Evolutionary conservation across 2,888 invertebrate species (phyloP).

Genomic region (Atrina japonica): DNA sequence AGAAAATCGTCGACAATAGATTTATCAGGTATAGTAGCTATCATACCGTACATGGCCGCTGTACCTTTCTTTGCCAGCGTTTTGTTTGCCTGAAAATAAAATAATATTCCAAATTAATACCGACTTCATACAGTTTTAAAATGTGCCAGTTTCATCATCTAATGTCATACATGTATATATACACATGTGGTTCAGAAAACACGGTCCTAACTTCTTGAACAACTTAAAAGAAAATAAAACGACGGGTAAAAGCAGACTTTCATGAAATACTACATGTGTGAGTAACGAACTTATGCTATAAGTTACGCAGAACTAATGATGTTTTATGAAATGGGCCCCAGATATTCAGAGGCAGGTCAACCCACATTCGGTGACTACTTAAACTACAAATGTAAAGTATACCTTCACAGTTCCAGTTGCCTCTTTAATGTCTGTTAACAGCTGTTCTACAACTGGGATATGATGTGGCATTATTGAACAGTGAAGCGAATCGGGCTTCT

Average conservation of each 20-base stretch:
- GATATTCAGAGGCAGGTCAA: too few relatives aligned
- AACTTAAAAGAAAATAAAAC: too few relatives aligned
- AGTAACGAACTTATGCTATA: too few relatives aligned
- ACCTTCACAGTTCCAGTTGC: constrained; percentile 67
- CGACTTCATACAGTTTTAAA: not conserved
- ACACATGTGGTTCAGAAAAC: too few relatives aligned
- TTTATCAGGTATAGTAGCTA: constrained; percentile 77
- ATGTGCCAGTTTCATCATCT: not conserved
- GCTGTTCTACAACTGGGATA: constrained; percentile 59
- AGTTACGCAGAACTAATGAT: too few relatives aligned
- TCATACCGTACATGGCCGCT: constrained; percentile 78
- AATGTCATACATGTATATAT: too few relatives aligned
- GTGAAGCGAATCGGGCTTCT: constrained; percentile 74
- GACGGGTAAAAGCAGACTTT: too few relatives aligned
- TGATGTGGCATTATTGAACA: constrained; percentile 77
- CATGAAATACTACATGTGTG: too few relatives aligned
- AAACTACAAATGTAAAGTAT: too few relatives aligned
- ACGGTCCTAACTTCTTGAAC: not conserved
- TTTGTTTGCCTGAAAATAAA: constrained; percentile 66
- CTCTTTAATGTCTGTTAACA: constrained; percentile 64
- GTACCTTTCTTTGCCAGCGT: constrained; percentile 70
- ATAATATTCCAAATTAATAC: not conserved
- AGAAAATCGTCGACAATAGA: constrained; percentile 77
- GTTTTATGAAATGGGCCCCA: too few relatives aligned
- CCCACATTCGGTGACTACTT: too few relatives aligned